Percentiles rank a stretch among this genome's conserved stretches.
Evolutionary conservation across 2,888 invertebrate genomes (phyloP).

Genomic region (Leucophora obtusa): DNA sequence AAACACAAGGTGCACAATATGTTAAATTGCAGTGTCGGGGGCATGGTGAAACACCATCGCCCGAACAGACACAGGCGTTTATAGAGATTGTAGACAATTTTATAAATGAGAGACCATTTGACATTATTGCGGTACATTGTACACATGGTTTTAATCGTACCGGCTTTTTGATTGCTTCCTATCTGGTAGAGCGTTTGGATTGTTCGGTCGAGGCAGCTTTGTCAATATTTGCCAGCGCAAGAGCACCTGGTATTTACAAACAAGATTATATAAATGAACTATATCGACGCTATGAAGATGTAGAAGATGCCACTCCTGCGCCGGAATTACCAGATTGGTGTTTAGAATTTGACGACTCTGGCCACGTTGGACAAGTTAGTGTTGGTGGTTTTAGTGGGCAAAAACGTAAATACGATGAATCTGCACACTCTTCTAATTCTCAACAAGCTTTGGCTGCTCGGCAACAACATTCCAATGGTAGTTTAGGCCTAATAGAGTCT

Average conservation of each 20-base stretch:
- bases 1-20: conserved; percentile 88
- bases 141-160: conserved; percentile 99
- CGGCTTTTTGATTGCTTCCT: conserved; percentile 95
- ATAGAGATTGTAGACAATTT: conserved; percentile 89
- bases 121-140: conserved; percentile 88
- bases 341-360: conserved; percentile 79
- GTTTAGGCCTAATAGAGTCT: conserved; percentile 63
- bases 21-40: conserved; percentile 93
- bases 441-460: conserved; percentile 67
- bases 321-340: conserved; percentile 94
- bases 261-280: conserved; percentile 95
- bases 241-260: conserved; percentile 98
- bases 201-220: conserved; percentile 92
- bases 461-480: conserved; percentile 57
- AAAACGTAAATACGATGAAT: conserved; percentile 70
- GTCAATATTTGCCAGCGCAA: conserved; percentile 83
- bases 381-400: neutral
- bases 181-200: conserved; percentile 90
- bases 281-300: conserved; percentile 88
- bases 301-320: conserved; percentile 84
- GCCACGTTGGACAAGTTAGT: conserved; percentile 57
- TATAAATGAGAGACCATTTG: conserved; percentile 87
- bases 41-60: conserved; percentile 94
- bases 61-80: conserved; percentile 91
- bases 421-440: conserved; percentile 62